Evolutionary conservation across 2,797 vertebrate genomes (phyloP), one percentile per base, ranked within the genome.

Genomic region (Trachurus trachurus): DNA sequence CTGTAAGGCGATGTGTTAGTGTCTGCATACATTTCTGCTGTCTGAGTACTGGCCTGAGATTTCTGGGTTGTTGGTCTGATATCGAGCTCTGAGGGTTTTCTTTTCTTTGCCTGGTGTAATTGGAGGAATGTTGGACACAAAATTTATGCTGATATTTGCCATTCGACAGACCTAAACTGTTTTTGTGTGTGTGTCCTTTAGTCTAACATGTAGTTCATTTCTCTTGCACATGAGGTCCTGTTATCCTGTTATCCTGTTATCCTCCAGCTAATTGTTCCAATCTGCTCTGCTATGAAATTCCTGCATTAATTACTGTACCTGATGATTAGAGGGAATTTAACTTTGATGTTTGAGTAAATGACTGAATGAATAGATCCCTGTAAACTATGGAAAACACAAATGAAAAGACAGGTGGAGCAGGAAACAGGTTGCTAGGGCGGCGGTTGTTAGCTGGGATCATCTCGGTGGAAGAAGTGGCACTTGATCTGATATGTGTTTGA

Each of bases 21-120:
- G 90, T 94, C 91, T 91, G 91, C 88, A 84, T 90, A 87, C 66
- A 89, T 92, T 92, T 88, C 82, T 84, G 78, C 83, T 93, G 84
- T 90, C 78, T 87, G 85, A 88, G 86, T 71, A 45, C 57, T 39
- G 77, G 71, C 61, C 72, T 74, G 87, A 86, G 82, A 83, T 52
- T 86, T 84, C 10, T 40, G 67, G 40, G 40, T 49, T 79, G 56
- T 79, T 65, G 45, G 76, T 74, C 52, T 74, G 81, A 71, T 66
- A 54, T 75, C 65, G 7, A 37, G 45, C 70, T 72, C 17, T 47
- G 37, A 70, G 73, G 29, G 37, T 81, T 56, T 69, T 66, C 26
- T 62, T 63, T 58, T 26, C n/a, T 76, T 53, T 68, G 49, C 12
- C 31, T 75, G 10, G 21, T 71, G 39, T 8, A 58, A 66, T 68